Evolutionary conservation across 1,140 invertebrate species (phyloP).

Genomic region (Olivierus martensii): DNA sequence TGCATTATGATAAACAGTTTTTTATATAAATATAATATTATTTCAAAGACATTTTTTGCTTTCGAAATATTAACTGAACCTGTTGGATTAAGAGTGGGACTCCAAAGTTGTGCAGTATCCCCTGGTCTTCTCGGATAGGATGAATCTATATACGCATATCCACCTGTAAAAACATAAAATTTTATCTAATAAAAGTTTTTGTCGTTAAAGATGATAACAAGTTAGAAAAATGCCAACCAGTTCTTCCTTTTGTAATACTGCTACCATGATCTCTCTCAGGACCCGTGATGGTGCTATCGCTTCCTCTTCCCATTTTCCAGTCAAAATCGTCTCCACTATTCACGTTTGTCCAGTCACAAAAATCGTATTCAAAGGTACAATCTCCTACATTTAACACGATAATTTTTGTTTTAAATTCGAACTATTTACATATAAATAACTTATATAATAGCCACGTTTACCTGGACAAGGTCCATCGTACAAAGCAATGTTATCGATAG

Average conservation of each 20-base stretch:
- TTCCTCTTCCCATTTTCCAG: slow-evolving; percentile 48
- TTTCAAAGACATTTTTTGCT: too few relatives aligned
- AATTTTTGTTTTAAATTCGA: too few relatives aligned
- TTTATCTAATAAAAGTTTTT: too few relatives aligned
- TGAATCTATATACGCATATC: slow-evolving; percentile 51
- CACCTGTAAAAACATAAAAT: slow-evolving; percentile 27
- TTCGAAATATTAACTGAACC: too few relatives aligned
- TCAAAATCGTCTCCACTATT: slow-evolving; percentile 44
- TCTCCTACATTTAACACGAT: slow-evolving; percentile 26
- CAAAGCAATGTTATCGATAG: slow-evolving; percentile 9
- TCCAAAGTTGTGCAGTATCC: slow-evolving; percentile 43
- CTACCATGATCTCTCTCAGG: slow-evolving; percentile 40
- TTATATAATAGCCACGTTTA: background rate
- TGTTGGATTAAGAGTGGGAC: slow-evolving; percentile 39
- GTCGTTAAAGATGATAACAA: background rate
- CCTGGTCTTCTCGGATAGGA: slow-evolving; percentile 43
- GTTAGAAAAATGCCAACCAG: slow-evolving; percentile 1
- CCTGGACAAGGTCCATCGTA: slow-evolving; percentile 9
- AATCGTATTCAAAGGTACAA: slow-evolving; percentile 47
- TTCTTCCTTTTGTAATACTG: slow-evolving; percentile 10
- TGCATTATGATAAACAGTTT: too few relatives aligned
- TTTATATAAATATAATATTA: too few relatives aligned
- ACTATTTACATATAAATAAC: background rate
- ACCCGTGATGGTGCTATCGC: slow-evolving; percentile 45
- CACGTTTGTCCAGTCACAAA: slow-evolving; percentile 49